Percentiles rank a stretch among this genome's conserved stretches.
These are phyloP conservation scores for Timema cristinae DNA, from an alignment of 2,888 invertebrate species.

Conservation along the genomic window DNA sequence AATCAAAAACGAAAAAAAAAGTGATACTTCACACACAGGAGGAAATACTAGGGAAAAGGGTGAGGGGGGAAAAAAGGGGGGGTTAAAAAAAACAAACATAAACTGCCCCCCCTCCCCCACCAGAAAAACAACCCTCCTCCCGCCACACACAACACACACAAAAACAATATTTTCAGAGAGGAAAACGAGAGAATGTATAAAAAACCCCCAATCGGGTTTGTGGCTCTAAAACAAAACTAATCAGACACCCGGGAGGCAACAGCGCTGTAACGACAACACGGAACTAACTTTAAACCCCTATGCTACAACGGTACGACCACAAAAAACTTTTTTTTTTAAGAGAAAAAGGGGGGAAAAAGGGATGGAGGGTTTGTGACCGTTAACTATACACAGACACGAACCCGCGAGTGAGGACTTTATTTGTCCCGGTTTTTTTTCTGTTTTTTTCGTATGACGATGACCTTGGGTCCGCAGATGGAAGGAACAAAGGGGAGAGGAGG, in stretches of 20 bases:
- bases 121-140: slow-evolving; percentile 4
- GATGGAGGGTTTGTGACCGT: too few relatives aligned
- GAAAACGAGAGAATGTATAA: not conserved
- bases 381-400: not conserved
- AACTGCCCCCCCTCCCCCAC: slow-evolving; percentile 7
- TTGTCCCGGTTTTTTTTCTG: slow-evolving; percentile 19
- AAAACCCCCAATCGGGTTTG: slow-evolving; percentile 21
- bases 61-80: not conserved
- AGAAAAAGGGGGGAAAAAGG: too few relatives aligned
- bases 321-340: not conserved
- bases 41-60: not conserved
- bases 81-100: slow-evolving; percentile 4
- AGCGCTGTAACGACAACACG: not conserved
- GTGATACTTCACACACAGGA: not conserved
- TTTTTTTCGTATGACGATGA: slow-evolving; percentile 11
- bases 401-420: not conserved
- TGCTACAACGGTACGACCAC: not conserved
- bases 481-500: too few relatives aligned
- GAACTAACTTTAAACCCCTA: too few relatives aligned
- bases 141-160: not conserved
- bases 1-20: not conserved
- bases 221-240: slow-evolving; percentile 22
- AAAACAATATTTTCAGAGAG: not conserved
- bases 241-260: slow-evolving; percentile 1
- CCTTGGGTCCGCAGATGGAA: too few relatives aligned